These are phyloP conservation scores for Trinorchestia longiramus DNA, from an alignment of 1,140 invertebrate genomes.

Conservation along the genomic window DNA sequence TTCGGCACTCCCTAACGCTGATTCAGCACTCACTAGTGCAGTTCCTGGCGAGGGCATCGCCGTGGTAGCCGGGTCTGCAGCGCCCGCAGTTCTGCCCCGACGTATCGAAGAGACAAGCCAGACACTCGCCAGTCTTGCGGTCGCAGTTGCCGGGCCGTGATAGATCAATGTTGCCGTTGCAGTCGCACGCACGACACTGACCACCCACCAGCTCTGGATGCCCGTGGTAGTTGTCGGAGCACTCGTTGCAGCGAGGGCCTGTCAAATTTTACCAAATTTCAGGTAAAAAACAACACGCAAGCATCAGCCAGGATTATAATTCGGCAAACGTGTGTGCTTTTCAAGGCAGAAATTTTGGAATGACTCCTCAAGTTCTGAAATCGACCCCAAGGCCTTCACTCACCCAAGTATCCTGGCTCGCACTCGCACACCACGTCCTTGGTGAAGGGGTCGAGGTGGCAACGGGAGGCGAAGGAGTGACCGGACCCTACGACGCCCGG, in stretches of 20 bases:
- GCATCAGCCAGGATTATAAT: too few relatives aligned
- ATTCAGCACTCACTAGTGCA: conserved; percentile 74
- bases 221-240: conserved; percentile 95
- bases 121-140: conserved; percentile 88
- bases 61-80: conserved; percentile 89
- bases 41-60: conserved; percentile 84
- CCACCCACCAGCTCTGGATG: conserved; percentile 87
- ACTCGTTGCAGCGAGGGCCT: conserved; percentile 90
- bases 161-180: conserved; percentile 93
- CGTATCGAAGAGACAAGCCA: conserved; percentile 94
- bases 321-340: too few relatives aligned
- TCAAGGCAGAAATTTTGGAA: background rate
- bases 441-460: conserved; percentile 85
- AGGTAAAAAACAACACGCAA: too few relatives aligned
- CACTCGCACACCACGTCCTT: conserved; percentile 96
- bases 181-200: conserved; percentile 89
- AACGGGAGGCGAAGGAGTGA: conserved; percentile 89
- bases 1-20: background rate
- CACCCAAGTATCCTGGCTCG: conserved; percentile 85
- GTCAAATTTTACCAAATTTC: too few relatives aligned
- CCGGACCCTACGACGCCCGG: conserved; percentile 84
- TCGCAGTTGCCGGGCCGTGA: conserved; percentile 91
- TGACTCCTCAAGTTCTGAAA: background rate
- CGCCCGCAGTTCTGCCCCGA: conserved; percentile 92
- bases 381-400: background rate